Evolutionary conservation across 2,888 invertebrate genomes (phyloP).

Genomic region (Tipula unca): DNA sequence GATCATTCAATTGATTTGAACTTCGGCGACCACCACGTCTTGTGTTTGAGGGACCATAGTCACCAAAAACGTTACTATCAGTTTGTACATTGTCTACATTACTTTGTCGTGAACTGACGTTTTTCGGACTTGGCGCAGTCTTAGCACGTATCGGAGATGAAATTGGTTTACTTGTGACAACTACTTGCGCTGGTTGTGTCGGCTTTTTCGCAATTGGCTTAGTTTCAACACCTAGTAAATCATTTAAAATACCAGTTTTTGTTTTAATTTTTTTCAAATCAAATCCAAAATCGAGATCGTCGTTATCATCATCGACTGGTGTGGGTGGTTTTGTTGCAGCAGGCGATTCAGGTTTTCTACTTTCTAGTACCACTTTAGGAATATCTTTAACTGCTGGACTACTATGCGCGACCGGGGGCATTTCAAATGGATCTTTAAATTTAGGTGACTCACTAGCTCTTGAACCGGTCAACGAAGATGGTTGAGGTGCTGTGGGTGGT

Average conservation of each 20-base stretch:
- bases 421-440: constrained; percentile 16
- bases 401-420: constrained; percentile 22
- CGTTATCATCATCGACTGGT: constrained; percentile 29
- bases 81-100: constrained; percentile 32
- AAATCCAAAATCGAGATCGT: constrained; percentile 39
- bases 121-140: constrained; percentile 25
- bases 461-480: neutral
- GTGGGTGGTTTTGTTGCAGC: constrained; percentile 24
- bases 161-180: constrained; percentile 19
- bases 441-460: neutral
- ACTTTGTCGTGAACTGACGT: constrained; percentile 35
- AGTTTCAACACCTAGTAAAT: constrained; percentile 30
- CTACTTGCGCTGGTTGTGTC: constrained; percentile 24
- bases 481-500: neutral
- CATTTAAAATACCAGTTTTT: constrained; percentile 38
- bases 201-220: constrained; percentile 26
- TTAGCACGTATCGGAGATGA: constrained; percentile 27
- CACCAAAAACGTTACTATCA: constrained; percentile 27
- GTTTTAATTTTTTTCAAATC: constrained; percentile 40
- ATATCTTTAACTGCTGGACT: constrained; percentile 28
- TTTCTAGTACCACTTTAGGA: constrained; percentile 25
- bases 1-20: constrained; percentile 30
- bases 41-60: constrained; percentile 30
- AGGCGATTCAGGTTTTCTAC: neutral
- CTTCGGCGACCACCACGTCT: constrained; percentile 37